Conservation (phyloP, 2,888 invertebrate genomes). For the Melinopterus prodromus region DNA sequence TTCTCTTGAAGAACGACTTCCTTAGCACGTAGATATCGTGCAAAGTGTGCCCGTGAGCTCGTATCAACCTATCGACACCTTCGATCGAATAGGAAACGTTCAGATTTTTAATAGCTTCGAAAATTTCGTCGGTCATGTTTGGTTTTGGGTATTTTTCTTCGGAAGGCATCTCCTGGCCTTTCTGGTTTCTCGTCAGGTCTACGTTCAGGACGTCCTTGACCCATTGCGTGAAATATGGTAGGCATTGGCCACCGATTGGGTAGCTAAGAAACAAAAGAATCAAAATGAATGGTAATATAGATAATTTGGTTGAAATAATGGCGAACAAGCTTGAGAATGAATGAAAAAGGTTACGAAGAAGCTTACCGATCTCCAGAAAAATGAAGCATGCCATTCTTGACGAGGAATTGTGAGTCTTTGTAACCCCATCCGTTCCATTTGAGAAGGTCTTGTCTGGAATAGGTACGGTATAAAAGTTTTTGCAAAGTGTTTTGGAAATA, state of each 20-base stretch:
- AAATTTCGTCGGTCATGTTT: conserved; percentile 66
- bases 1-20: conserved; percentile 77
- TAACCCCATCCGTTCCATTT: conserved; percentile 99
- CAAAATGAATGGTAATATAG: background rate
- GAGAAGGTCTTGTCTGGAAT: conserved; percentile 88
- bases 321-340: background rate
- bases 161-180: conserved; percentile 62
- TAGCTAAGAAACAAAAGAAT: conserved; percentile 66
- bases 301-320: background rate
- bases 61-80: conserved; percentile 83
- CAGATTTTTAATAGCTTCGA: conserved; percentile 65
- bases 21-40: conserved; percentile 86
- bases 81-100: conserved; percentile 72
- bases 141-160: conserved; percentile 71
- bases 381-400: conserved; percentile 71
- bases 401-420: conserved; percentile 87
- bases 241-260: conserved; percentile 72
- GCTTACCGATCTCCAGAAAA: conserved; percentile 87
- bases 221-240: conserved; percentile 87
- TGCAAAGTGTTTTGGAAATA: no score
- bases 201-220: conserved; percentile 77
- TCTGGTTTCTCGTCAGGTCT: conserved; percentile 61
- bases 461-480: no score
- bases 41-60: conserved; percentile 93
- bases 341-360: background rate